phyloP scores from a whole-genome alignment of 2,888 invertebrate genomes.

The Parnassius mnemosyne region DNA sequence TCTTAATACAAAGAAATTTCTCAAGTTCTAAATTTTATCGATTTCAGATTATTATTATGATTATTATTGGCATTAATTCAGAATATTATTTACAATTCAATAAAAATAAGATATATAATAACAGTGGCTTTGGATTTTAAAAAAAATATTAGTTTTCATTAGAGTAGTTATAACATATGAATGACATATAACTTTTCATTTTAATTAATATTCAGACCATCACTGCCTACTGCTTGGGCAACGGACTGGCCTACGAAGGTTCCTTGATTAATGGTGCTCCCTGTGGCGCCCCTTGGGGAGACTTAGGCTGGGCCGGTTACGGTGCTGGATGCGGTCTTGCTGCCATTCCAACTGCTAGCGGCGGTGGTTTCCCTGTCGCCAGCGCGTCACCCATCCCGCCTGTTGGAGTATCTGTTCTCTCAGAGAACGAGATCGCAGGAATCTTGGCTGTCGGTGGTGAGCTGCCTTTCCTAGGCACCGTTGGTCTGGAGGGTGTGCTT shows the following conservation, averaged over 20 bases:
- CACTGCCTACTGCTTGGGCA: constrained; percentile 27
- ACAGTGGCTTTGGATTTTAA: neutral
- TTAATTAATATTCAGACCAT: constrained; percentile 16
- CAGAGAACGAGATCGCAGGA: no score
- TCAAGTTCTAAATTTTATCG: no score
- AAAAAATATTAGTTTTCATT: constrained; percentile 2
- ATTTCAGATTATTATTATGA: no score
- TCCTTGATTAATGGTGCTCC: constrained; percentile 25
- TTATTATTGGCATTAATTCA: no score
- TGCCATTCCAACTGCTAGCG: constrained; percentile 23
- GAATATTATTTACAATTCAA: neutral
- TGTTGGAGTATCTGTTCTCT: no score
- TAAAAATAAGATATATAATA: neutral
- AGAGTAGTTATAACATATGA: no score
- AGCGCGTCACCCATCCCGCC: no score
- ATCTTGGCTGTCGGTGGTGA: no score
- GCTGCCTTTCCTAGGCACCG: no score
- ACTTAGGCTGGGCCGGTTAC: constrained; percentile 11
- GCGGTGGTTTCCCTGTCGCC: constrained; percentile 37
- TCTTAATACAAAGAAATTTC: no score
- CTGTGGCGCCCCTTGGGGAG: constrained; percentile 29
- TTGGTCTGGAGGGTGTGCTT: no score
- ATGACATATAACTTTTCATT: constrained; percentile 12
- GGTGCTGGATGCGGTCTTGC: constrained; percentile 24
- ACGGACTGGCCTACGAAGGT: constrained; percentile 22